These are phyloP conservation scores for Cylloceria caligata DNA, from an alignment of 2,888 invertebrate genomes.

Conservation along the genomic window DNA sequence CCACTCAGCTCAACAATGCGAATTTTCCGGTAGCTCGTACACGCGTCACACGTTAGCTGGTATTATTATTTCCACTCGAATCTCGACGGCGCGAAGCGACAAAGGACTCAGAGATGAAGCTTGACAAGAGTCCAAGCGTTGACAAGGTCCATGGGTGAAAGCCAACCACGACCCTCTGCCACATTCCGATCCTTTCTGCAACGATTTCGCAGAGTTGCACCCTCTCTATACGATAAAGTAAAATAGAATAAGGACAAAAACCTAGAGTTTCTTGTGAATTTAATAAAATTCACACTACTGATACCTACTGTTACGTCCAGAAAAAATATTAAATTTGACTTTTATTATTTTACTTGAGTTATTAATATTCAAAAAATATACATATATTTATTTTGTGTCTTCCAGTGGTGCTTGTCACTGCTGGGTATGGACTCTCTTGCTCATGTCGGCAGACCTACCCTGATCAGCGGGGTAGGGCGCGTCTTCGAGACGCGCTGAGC, in stretches of 20 bases:
- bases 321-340: too few relatives aligned
- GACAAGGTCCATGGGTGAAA: slow-evolving; percentile 52
- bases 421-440: too few relatives aligned
- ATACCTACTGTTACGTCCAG: too few relatives aligned
- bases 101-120: slow-evolving; percentile 58
- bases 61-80: slow-evolving; percentile 73
- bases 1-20: slow-evolving; percentile 67
- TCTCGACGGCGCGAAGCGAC: slow-evolving; percentile 69
- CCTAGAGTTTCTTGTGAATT: too few relatives aligned
- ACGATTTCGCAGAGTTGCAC: slow-evolving; percentile 46
- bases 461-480: too few relatives aligned
- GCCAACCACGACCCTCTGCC: slow-evolving; percentile 55
- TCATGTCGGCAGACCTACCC: too few relatives aligned
- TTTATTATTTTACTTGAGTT: too few relatives aligned
- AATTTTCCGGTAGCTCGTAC: slow-evolving; percentile 26
- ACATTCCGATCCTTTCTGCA: slow-evolving; percentile 74
- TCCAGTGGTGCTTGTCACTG: too few relatives aligned
- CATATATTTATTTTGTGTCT: too few relatives aligned
- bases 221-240: neutral
- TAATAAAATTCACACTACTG: too few relatives aligned
- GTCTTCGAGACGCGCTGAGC: too few relatives aligned
- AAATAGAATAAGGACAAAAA: neutral
- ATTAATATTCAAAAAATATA: too few relatives aligned
- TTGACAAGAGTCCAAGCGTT: slow-evolving; percentile 47
- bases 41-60: slow-evolving; percentile 42